These are phyloP conservation scores for Chelonoidis abingdonii DNA, from an alignment of 2,113 vertebrate species.

Conservation along the genomic window DNA sequence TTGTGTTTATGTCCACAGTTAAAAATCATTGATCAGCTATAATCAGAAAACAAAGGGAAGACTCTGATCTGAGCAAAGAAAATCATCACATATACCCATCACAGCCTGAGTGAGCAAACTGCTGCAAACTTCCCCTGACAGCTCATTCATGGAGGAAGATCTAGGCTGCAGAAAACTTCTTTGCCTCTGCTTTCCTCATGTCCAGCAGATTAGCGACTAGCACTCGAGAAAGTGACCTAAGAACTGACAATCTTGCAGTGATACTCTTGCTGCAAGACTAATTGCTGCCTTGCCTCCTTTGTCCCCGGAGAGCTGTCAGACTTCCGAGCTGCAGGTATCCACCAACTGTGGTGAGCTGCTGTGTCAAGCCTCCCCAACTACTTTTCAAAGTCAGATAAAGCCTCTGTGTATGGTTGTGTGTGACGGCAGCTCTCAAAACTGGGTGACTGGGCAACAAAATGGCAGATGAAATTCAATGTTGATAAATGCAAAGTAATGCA, in stretches of 20 bases:
- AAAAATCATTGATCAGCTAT: slow-evolving; percentile 66
- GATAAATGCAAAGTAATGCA: no score
- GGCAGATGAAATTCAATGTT: no score
- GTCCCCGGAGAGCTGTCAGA: not conserved
- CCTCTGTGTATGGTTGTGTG: not conserved
- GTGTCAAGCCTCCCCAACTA: not conserved
- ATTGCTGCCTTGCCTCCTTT: not conserved
- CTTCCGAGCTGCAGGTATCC: slow-evolving; percentile 27
- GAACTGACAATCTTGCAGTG: slow-evolving; percentile 26
- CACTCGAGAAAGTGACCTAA: not conserved
- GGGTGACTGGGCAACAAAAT: no score
- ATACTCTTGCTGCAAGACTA: slow-evolving; percentile 8
- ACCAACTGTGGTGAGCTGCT: not conserved
- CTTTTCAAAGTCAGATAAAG: not conserved
- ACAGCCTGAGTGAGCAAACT: not conserved
- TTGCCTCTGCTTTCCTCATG: not conserved
- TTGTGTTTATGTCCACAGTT: slow-evolving; percentile 69
- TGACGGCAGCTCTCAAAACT: no score
- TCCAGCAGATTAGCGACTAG: not conserved
- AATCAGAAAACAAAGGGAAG: not conserved
- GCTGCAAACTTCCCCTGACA: not conserved
- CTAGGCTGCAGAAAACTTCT: not conserved
- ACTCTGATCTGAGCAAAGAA: slow-evolving; percentile 33
- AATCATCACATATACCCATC: slow-evolving; percentile 24
- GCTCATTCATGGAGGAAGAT: not conserved